phyloP scores from a whole-genome alignment of 2,888 invertebrate genomes.

The Acrobasis repandana region DNA sequence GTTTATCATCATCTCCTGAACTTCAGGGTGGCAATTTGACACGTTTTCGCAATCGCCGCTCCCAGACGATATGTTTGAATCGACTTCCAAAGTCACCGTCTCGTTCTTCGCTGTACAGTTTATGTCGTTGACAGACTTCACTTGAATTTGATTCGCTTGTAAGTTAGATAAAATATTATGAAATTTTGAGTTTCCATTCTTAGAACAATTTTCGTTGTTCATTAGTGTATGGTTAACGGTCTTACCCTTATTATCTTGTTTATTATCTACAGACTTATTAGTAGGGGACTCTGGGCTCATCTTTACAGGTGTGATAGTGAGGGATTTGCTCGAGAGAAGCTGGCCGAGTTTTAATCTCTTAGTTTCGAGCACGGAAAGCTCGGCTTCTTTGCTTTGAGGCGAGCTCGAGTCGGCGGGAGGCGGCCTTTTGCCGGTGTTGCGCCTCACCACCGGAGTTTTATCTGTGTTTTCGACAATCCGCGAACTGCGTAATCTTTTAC shows the following conservation, averaged over 20 bases:
- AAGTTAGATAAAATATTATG: slow-evolving; percentile 75
- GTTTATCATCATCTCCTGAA: slow-evolving; percentile 71
- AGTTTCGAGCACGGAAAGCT: slow-evolving; percentile 61
- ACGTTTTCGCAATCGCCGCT: slow-evolving; percentile 62
- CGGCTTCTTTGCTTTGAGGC: slow-evolving; percentile 57
- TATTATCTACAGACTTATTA: slow-evolving; percentile 51
- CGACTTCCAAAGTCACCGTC: slow-evolving; percentile 53
- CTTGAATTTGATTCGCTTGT: slow-evolving; percentile 70
- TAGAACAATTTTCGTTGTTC: slow-evolving; percentile 74
- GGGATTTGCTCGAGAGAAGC: slow-evolving; percentile 65
- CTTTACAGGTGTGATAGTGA: slow-evolving; percentile 66
- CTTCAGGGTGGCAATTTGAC: slow-evolving; percentile 56
- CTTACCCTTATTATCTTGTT: slow-evolving; percentile 47
- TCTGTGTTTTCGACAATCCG: slow-evolving; percentile 66
- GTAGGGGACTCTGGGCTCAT: slow-evolving; percentile 51
- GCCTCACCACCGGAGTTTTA: slow-evolving; percentile 50
- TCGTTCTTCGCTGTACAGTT: slow-evolving; percentile 57
- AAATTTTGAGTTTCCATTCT: slow-evolving; percentile 79
- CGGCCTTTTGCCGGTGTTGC: slow-evolving; percentile 59
- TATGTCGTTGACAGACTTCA: slow-evolving; percentile 56
- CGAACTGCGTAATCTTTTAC: slow-evolving; percentile 73
- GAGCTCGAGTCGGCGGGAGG: slow-evolving; percentile 53
- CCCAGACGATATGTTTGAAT: slow-evolving; percentile 65
- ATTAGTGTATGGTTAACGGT: slow-evolving; percentile 61
- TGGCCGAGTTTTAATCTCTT: slow-evolving; percentile 75